These are phyloP conservation scores for Xylota segnis DNA, from an alignment of 2,888 invertebrate species.

Conservation along the genomic window DNA sequence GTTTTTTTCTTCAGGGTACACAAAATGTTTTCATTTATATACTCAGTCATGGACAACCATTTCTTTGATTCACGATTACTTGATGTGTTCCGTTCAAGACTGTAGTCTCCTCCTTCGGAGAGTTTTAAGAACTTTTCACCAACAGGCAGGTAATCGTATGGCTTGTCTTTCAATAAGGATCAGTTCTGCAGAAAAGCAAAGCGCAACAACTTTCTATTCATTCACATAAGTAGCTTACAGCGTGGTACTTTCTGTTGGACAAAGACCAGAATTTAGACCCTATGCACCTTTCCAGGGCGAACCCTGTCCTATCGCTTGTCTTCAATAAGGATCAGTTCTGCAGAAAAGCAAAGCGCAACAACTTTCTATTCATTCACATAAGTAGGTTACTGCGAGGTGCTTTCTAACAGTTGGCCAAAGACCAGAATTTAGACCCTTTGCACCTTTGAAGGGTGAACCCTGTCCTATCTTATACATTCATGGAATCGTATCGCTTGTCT, in stretches of 20 bases:
- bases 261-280: not conserved
- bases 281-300: not conserved
- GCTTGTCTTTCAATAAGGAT: constrained; percentile 4
- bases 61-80: not conserved
- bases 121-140: not conserved
- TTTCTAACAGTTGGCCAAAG: not conserved
- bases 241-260: not conserved
- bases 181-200: constrained; percentile 4
- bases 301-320: not conserved
- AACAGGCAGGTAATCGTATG: not conserved
- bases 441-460: not conserved
- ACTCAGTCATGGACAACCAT: constrained; percentile 8
- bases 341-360: not conserved
- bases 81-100: not conserved
- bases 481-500: not conserved
- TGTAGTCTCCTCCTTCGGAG: not conserved
- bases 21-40: constrained; percentile 29
- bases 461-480: no score
- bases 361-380: not conserved
- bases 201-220: not conserved
- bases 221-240: not conserved
- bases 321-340: constrained; percentile 6
- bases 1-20: constrained; percentile 7
- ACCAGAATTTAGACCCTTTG: not conserved
- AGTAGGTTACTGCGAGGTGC: not conserved